These are phyloP conservation scores for Zoanthus solanderi DNA, from an alignment of 92 coral and sea anemone species.

Conservation along the genomic window DNA sequence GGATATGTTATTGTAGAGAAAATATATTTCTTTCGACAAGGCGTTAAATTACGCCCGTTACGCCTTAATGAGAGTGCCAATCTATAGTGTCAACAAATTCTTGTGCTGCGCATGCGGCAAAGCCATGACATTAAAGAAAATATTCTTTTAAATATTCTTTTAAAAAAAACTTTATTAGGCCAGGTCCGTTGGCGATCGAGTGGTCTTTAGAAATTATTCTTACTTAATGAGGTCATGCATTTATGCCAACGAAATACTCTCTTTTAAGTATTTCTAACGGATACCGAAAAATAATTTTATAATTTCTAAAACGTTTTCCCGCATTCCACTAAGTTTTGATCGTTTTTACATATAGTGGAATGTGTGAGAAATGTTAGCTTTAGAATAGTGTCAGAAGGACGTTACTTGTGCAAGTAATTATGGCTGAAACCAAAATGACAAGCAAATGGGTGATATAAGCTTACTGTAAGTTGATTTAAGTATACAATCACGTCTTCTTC, in stretches of 20 bases:
- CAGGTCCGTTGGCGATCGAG: not conserved
- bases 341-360: not conserved
- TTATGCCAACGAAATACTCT: not conserved
- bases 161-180: not conserved
- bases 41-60: constrained; percentile 1
- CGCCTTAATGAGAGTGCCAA: not conserved
- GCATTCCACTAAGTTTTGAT: not conserved
- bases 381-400: not conserved
- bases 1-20: constrained; percentile 13
- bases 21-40: not conserved
- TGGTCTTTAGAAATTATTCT: no score
- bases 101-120: constrained; percentile 14
- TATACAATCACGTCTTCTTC: not conserved
- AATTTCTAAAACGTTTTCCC: not conserved
- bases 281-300: not conserved
- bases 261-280: not conserved
- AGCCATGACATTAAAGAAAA: constrained; percentile 3
- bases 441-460: not conserved
- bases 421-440: not conserved
- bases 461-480: not conserved
- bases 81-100: constrained; percentile 13
- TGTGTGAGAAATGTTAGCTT: not conserved
- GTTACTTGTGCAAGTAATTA: not conserved
- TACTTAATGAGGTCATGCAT: not conserved
- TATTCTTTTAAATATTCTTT: not conserved